phyloP scores from a whole-genome alignment of 2,797 vertebrate species.

The Alexandromys oeconomus region DNA sequence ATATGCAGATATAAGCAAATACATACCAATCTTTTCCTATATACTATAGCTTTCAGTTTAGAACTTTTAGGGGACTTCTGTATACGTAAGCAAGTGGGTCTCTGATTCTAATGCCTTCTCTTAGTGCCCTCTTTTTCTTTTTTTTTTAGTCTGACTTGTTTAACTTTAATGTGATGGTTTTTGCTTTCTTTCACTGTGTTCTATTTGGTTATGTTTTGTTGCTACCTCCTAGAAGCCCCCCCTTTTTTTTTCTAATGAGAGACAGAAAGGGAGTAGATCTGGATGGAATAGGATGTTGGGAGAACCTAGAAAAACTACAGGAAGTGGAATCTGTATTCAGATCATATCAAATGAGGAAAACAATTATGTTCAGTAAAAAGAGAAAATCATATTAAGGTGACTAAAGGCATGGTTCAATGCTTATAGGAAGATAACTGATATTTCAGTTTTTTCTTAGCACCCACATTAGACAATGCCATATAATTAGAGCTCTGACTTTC shows the following conservation, averaged over 20 bases:
- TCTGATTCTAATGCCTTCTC: not conserved
- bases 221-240: no score
- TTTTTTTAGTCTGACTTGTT: not conserved
- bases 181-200: not conserved
- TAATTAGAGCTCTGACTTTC: not conserved
- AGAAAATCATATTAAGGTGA: not conserved
- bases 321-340: not conserved
- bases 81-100: no score
- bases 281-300: not conserved
- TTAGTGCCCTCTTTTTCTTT: no score
- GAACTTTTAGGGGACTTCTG: no score
- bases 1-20: not conserved
- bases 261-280: not conserved
- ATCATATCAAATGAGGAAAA: not conserved
- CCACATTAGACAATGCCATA: not conserved
- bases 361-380: not conserved
- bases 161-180: not conserved
- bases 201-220: not conserved
- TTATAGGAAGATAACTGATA: not conserved
- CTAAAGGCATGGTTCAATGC: not conserved
- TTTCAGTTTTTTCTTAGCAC: not conserved
- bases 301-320: no score
- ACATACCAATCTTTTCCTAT: not conserved
- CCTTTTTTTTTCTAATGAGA: not conserved
- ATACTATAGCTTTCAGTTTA: not conserved